A percentile compares a stretch with the other conserved stretches of the same genome.
Evolutionary conservation across 2,113 vertebrate species (phyloP).

Genomic region (Toxotes chatareus): DNA sequence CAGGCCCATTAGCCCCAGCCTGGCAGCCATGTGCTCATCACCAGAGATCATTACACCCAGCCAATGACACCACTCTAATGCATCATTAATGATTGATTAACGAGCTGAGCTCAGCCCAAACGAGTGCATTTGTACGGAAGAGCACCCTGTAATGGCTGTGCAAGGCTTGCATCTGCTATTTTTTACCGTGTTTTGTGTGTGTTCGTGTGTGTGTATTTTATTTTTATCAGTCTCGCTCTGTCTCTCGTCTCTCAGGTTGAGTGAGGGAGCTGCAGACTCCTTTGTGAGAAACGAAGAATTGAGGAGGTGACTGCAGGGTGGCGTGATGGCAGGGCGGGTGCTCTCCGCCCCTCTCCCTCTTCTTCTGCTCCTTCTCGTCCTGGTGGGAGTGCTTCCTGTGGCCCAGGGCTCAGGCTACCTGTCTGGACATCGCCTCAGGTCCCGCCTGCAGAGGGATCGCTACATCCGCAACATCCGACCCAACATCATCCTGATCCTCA

Average conservation of each 20-base stretch:
- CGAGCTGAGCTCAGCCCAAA: slow-evolving; percentile 79
- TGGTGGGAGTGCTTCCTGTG: slow-evolving; percentile 71
- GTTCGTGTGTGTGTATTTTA: slow-evolving; percentile 35
- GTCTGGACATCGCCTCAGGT: slow-evolving; percentile 89
- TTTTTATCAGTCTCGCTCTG: slow-evolving; percentile 30
- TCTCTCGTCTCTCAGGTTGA: slow-evolving; percentile 62
- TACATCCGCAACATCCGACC: slow-evolving; percentile 90
- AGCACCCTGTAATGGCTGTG: slow-evolving; percentile 74
- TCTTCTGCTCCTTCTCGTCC: slow-evolving; percentile 63
- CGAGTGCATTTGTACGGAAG: slow-evolving; percentile 76
- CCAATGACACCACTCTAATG: slow-evolving; percentile 83
- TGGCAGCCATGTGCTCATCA: slow-evolving; percentile 82
- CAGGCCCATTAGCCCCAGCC: slow-evolving; percentile 80
- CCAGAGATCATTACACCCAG: slow-evolving; percentile 78
- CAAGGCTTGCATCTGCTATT: slow-evolving; percentile 70
- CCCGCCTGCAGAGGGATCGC: slow-evolving; percentile 92
- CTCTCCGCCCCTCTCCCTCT: slow-evolving; percentile 83
- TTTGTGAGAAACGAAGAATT: slow-evolving; percentile 40
- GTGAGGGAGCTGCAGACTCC: slow-evolving; percentile 31
- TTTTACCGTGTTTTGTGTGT: slow-evolving; percentile 46
- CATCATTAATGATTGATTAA: slow-evolving; percentile 88
- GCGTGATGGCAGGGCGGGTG: slow-evolving; percentile 76
- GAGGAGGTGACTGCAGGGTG: slow-evolving; percentile 53
- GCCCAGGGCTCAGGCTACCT: slow-evolving; percentile 86
- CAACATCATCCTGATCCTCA: slow-evolving; percentile 97